These are phyloP conservation scores for Morelia viridis DNA, from an alignment of 2,797 vertebrate species.

Conservation along the genomic window DNA sequence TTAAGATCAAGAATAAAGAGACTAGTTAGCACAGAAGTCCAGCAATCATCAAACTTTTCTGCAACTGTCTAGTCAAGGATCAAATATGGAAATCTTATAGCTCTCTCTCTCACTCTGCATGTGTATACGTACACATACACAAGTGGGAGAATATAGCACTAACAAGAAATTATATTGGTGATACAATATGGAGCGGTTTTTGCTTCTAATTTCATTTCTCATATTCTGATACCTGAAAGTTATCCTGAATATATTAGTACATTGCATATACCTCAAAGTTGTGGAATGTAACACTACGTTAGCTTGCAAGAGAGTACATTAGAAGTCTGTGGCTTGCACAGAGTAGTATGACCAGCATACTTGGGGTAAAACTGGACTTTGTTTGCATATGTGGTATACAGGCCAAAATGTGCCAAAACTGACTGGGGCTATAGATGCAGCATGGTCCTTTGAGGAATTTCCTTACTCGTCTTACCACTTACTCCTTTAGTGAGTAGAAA, in stretches of 20 bases:
- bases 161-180: neutral
- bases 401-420: neutral
- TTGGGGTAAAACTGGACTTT: neutral
- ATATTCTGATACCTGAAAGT: neutral
- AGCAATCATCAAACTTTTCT: constrained; percentile 22
- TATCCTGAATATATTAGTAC: neutral
- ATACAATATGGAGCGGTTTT: neutral
- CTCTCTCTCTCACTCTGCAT: neutral
- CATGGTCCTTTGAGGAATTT: neutral
- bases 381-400: neutral
- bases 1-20: constrained; percentile 31
- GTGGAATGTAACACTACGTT: neutral
- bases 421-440: neutral
- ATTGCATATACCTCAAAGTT: neutral
- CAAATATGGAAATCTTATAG: neutral
- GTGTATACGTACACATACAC: neutral
- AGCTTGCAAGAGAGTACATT: neutral
- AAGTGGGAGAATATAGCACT: neutral
- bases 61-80: neutral
- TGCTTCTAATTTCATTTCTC: constrained; percentile 9
- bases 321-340: neutral
- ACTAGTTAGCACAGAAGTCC: constrained; percentile 19
- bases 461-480: neutral
- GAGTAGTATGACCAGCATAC: neutral
- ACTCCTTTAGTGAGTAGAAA: neutral